phyloP scores from a whole-genome alignment of 2,888 invertebrate genomes.

The Chouioia cunea region DNA sequence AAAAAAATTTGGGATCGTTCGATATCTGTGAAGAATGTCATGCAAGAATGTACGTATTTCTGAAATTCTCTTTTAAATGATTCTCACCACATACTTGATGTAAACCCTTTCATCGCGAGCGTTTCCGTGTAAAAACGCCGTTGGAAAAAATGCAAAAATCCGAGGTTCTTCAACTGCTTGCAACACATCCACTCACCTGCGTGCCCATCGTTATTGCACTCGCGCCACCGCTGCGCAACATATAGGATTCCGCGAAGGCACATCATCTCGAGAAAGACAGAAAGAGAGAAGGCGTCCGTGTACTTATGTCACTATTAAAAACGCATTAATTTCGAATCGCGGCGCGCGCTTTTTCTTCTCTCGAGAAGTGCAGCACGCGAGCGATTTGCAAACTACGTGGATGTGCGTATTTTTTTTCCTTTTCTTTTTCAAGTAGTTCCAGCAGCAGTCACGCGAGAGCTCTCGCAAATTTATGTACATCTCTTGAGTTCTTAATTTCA shows the following conservation, averaged over 20 bases:
- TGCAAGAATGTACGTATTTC: too few species aligned
- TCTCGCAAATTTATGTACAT: constrained; percentile 5
- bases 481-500: constrained; percentile 1
- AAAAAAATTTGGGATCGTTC: neutral
- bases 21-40: too few species aligned
- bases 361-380: neutral
- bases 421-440: constrained; percentile 3
- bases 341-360: constrained; percentile 40
- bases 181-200: neutral
- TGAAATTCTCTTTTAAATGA: too few species aligned
- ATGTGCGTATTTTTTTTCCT: constrained; percentile 9
- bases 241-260: constrained; percentile 21
- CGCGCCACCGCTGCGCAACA: constrained; percentile 9
- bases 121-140: too few species aligned
- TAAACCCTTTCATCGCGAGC: too few species aligned
- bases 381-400: neutral
- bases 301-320: constrained; percentile 63
- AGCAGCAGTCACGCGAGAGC: constrained; percentile 30
- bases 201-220: constrained; percentile 24
- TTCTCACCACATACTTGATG: too few species aligned
- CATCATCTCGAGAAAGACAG: constrained; percentile 11
- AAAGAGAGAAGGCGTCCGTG: constrained; percentile 1
- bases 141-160: too few species aligned
- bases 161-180: too few species aligned
- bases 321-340: constrained; percentile 61